Evolutionary conservation across 2,888 invertebrate genomes (phyloP).

Genomic region (Epinotia ramella): DNA sequence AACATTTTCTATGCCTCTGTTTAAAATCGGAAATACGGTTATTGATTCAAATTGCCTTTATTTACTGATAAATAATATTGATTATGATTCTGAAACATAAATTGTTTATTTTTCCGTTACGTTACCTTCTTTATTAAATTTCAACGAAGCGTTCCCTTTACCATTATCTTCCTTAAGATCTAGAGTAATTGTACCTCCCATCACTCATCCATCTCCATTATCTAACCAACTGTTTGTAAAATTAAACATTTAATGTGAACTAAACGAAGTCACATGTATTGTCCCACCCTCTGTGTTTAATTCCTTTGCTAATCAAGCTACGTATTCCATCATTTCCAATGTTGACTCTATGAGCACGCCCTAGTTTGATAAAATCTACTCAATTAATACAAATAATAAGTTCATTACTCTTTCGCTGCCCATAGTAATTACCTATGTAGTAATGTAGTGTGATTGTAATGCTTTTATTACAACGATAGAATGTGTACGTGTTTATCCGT

Average conservation of each 20-base stretch:
- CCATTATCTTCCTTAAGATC: constrained; percentile 26
- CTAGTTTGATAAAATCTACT: constrained; percentile 63
- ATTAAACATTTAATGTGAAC: constrained; percentile 36
- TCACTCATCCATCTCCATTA: constrained; percentile 37
- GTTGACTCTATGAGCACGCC: constrained; percentile 53
- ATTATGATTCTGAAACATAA: background rate
- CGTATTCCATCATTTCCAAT: constrained; percentile 42
- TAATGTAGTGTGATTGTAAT: no score
- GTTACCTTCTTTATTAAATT: background rate
- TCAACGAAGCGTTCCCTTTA: constrained; percentile 8
- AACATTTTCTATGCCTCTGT: no score
- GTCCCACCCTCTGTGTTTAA: constrained; percentile 37
- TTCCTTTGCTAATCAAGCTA: constrained; percentile 39
- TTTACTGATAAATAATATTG: background rate
- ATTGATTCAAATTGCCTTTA: background rate
- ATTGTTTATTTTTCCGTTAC: background rate
- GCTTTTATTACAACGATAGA: constrained; percentile 48
- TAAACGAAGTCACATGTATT: constrained; percentile 38
- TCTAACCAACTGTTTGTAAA: constrained; percentile 40
- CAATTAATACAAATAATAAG: constrained; percentile 69
- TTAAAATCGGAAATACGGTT: no score
- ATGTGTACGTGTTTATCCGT: constrained; percentile 11
- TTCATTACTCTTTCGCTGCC: constrained; percentile 55
- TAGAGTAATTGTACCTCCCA: constrained; percentile 17
- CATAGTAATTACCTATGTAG: constrained; percentile 60